Evolutionary conservation across 2,888 invertebrate species (phyloP).

Genomic region (Archaeoteleia sp.): DNA sequence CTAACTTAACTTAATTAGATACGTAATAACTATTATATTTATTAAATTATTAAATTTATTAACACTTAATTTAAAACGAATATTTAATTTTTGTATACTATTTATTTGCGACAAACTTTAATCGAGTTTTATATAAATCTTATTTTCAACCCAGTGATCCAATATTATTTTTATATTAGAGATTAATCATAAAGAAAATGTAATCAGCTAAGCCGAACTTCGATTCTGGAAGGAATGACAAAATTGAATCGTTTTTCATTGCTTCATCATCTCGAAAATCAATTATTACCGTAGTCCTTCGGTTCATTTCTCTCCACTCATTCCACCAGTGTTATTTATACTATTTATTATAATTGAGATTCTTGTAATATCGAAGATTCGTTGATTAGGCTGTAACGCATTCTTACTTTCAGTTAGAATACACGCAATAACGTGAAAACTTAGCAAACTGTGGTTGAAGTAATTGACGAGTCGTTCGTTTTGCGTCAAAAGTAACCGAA

Average conservation of each 20-base stretch:
- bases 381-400: slow-evolving; percentile 30
- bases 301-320: slow-evolving; percentile 28
- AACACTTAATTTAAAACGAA: too few relatives aligned
- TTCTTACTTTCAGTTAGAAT: slow-evolving; percentile 18
- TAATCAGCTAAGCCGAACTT: too few relatives aligned
- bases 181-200: too few relatives aligned
- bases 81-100: too few relatives aligned
- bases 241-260: neutral
- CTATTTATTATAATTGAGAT: slow-evolving; percentile 51
- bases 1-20: too few relatives aligned
- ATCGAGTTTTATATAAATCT: too few relatives aligned
- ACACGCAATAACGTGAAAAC: slow-evolving; percentile 13
- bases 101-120: too few relatives aligned
- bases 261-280: too few relatives aligned
- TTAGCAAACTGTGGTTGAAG: slow-evolving; percentile 21
- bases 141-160: too few relatives aligned
- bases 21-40: too few relatives aligned
- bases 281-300: slow-evolving; percentile 37
- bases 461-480: slow-evolving; percentile 34
- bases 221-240: neutral
- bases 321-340: slow-evolving; percentile 46
- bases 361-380: slow-evolving; percentile 24
- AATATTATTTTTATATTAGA: too few relatives aligned
- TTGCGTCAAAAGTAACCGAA: slow-evolving; percentile 25
- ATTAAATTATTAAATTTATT: too few relatives aligned